phyloP scores from a whole-genome alignment of 2,797 vertebrate genomes.

The Hipposideros larvatus region DNA sequence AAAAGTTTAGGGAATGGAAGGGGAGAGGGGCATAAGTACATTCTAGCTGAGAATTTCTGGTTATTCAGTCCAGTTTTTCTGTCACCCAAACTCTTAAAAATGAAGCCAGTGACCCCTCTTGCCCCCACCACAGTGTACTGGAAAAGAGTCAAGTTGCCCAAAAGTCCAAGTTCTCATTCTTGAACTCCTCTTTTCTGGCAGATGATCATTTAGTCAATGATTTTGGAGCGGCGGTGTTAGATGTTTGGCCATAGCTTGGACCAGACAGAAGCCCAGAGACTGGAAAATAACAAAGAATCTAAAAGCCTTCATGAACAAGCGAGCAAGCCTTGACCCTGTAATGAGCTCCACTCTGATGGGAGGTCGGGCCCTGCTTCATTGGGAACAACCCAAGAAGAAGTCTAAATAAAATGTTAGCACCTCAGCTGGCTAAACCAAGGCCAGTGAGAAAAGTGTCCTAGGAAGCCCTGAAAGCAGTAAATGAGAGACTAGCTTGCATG shows the following conservation, averaged over 20 bases:
- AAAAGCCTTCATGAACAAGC: constrained; percentile 1
- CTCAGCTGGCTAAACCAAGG: not conserved
- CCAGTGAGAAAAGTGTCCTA: constrained; percentile 12
- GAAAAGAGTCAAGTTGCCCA: constrained; percentile 3
- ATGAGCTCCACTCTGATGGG: not conserved
- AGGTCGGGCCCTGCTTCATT: not conserved
- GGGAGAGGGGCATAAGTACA: not conserved
- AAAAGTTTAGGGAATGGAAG: not conserved
- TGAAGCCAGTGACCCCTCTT: not conserved
- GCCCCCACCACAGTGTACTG: not conserved
- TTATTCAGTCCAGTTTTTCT: not conserved
- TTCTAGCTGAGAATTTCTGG: not conserved
- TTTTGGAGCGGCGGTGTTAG: not conserved
- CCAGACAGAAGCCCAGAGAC: not conserved
- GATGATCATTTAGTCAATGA: not conserved
- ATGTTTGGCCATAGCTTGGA: constrained; percentile 57
- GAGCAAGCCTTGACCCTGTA: not conserved
- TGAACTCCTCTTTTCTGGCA: constrained; percentile 45
- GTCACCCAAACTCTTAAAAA: not conserved
- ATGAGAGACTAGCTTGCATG: not conserved
- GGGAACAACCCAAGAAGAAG: not conserved
- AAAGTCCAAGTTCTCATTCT: not conserved
- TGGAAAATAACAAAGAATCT: not conserved
- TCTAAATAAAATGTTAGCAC: constrained; percentile 1
- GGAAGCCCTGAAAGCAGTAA: not conserved